A percentile compares a stretch with the other conserved stretches of the same genome.
These are phyloP conservation scores for Piprites chloris DNA, from an alignment of 2,113 vertebrate species.

Conservation along the genomic window DNA sequence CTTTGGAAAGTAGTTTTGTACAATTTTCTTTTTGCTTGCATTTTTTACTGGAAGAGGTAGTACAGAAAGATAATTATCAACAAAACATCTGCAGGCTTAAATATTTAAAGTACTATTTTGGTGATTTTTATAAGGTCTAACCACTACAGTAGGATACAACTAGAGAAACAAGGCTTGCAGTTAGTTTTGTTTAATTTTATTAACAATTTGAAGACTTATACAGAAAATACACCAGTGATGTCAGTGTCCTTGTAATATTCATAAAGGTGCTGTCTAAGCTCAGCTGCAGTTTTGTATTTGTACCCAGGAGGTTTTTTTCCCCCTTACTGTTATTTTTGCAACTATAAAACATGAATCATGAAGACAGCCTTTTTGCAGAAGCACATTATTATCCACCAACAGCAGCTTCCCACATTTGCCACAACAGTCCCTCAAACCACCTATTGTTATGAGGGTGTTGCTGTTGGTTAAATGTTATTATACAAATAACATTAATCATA, in stretches of 20 bases:
- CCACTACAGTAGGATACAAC: not conserved
- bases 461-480: slow-evolving; percentile 46
- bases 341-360: not conserved
- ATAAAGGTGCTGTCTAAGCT: not conserved
- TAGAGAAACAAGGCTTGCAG: not conserved
- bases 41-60: not conserved
- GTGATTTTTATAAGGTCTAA: not conserved
- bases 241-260: not conserved
- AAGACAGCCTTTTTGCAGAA: not conserved
- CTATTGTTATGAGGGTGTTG: slow-evolving; percentile 13
- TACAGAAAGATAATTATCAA: not conserved
- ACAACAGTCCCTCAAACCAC: slow-evolving; percentile 14
- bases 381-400: not conserved
- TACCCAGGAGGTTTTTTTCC: not conserved
- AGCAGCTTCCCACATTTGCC: slow-evolving; percentile 2
- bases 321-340: slow-evolving; percentile 8
- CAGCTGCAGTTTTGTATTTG: slow-evolving; percentile 1
- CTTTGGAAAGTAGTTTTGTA: not conserved
- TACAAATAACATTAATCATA: slow-evolving; percentile 48
- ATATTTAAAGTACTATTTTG: not conserved
- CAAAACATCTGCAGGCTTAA: not conserved
- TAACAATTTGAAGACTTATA: not conserved
- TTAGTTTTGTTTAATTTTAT: not conserved
- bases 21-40: not conserved
- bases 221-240: not conserved